phyloP scores from a whole-genome alignment of 2,797 vertebrate species.

The Sebastes wilsoni region DNA sequence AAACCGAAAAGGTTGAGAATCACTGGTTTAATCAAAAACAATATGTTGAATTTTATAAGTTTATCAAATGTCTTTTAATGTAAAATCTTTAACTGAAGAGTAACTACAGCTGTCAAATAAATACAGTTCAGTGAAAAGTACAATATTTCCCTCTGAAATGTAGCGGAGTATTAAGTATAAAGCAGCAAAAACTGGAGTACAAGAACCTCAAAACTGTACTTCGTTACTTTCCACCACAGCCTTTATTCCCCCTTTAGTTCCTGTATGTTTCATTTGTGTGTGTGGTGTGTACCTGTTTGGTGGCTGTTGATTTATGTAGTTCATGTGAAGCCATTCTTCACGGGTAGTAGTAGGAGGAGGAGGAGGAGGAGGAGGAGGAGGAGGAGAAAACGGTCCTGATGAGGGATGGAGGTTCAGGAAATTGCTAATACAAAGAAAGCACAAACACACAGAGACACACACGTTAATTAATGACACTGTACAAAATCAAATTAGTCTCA shows the following conservation, averaged over 20 bases:
- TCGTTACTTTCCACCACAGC: not conserved
- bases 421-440: conserved; percentile 15
- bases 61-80: no score
- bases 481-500: conserved; percentile 18
- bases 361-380: conserved; percentile 18
- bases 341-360: conserved; percentile 11
- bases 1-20: no score
- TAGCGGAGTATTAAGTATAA: not conserved
- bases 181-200: not conserved
- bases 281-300: not conserved
- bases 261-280: not conserved
- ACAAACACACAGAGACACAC: conserved; percentile 8
- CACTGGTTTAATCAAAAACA: not conserved
- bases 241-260: not conserved
- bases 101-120: no score
- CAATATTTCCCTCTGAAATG: no score
- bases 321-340: conserved; percentile 41
- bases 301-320: conserved; percentile 51
- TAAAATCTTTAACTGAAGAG: no score
- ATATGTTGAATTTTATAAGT: not conserved
- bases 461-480: conserved; percentile 28
- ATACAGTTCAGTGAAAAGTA: no score
- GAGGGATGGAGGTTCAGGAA: conserved; percentile 32
- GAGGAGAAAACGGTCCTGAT: not conserved
- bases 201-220: not conserved